Conservation (phyloP, 2,888 invertebrate species). For the Diadromus collaris region DNA sequence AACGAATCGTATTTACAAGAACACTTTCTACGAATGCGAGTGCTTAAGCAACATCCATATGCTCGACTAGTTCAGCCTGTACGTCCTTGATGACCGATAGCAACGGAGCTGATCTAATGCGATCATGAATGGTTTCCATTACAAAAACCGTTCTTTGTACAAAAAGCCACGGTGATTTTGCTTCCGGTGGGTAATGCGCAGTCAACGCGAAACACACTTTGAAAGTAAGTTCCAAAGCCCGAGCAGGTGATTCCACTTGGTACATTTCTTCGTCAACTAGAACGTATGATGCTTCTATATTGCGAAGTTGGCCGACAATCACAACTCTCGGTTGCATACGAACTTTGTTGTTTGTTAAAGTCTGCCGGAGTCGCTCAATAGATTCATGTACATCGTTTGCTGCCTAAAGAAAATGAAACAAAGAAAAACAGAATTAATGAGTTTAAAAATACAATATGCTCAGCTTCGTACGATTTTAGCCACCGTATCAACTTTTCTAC, state of each 20-base stretch:
- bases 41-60: too few relatives aligned
- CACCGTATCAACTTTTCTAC: too few relatives aligned
- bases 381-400: too few relatives aligned
- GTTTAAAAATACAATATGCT: too few relatives aligned
- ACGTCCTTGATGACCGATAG: too few relatives aligned
- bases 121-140: slow-evolving; percentile 9
- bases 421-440: too few relatives aligned
- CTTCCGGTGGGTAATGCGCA: slow-evolving; percentile 40
- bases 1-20: too few relatives aligned
- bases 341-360: neutral
- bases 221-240: slow-evolving; percentile 32
- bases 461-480: too few relatives aligned
- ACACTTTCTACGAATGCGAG: too few relatives aligned
- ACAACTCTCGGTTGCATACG: slow-evolving; percentile 28
- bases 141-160: slow-evolving; percentile 41
- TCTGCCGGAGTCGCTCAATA: neutral
- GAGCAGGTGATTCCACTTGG: slow-evolving; percentile 21
- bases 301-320: slow-evolving; percentile 19
- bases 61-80: too few relatives aligned
- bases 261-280: slow-evolving; percentile 34
- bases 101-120: too few relatives aligned
- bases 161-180: slow-evolving; percentile 43
- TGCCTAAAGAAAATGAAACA: too few relatives aligned
- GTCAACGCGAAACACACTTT: slow-evolving; percentile 38
- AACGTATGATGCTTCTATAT: slow-evolving; percentile 38